Percentiles rank a stretch among this genome's conserved stretches.
phyloP scores from a whole-genome alignment of 2,797 vertebrate genomes.

The Lutjanus campechanus region DNA sequence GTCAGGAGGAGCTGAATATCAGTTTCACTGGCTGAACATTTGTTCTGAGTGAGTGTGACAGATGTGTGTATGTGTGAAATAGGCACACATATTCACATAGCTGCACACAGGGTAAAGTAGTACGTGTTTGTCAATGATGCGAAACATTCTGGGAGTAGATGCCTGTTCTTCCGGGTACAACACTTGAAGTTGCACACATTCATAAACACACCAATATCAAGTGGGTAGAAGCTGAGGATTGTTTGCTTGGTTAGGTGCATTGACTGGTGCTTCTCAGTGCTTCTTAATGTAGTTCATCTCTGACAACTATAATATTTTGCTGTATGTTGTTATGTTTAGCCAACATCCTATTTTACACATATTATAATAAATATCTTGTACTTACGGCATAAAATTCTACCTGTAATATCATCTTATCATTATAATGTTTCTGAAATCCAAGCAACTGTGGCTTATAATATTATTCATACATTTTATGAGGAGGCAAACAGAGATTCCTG shows the following conservation, averaged over 20 bases:
- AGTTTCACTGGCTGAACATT: conserved; percentile 22
- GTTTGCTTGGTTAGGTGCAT: conserved; percentile 13
- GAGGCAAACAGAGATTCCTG: background rate
- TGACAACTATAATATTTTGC: background rate
- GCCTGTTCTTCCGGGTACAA: conserved; percentile 11
- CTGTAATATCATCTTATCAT: background rate
- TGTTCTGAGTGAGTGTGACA: conserved; percentile 29
- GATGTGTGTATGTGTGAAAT: conserved; percentile 20
- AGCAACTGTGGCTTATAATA: background rate
- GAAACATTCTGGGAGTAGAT: conserved; percentile 30
- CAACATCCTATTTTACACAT: background rate
- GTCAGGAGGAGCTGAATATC: conserved; percentile 30
- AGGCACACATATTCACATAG: too few relatives aligned
- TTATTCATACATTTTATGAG: background rate
- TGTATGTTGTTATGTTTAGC: background rate
- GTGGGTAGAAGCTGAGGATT: background rate
- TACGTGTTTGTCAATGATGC: conserved; percentile 20
- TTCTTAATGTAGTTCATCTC: background rate
- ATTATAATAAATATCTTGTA: background rate
- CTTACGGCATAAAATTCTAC: background rate
- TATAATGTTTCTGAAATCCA: background rate
- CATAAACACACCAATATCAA: conserved; percentile 13
- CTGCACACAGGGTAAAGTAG: background rate
- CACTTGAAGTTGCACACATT: conserved; percentile 1
- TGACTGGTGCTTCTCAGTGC: conserved; percentile 3